These are phyloP conservation scores for Enteromius paludinosus DNA, from an alignment of 2,797 vertebrate genomes.

Conservation along the genomic window DNA sequence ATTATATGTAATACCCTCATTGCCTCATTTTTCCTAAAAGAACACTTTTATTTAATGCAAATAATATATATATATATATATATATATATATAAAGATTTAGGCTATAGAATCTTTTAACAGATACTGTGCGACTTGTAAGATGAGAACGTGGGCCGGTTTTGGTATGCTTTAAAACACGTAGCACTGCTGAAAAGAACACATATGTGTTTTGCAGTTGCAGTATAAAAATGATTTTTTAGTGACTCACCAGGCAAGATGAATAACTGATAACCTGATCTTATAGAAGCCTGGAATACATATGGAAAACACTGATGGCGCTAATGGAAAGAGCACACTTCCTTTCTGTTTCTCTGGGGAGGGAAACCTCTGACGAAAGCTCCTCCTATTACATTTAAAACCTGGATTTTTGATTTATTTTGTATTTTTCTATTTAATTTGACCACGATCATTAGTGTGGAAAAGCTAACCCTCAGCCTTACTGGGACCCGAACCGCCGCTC, in stretches of 20 bases:
- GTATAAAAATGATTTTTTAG: slow-evolving; percentile 7
- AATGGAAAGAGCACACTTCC: slow-evolving; percentile 78
- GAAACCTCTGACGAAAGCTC: slow-evolving; percentile 20
- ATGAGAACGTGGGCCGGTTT: background rate
- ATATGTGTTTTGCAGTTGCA: background rate
- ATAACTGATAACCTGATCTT: slow-evolving; percentile 40
- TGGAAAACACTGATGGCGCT: slow-evolving; percentile 66
- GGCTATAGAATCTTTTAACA: background rate
- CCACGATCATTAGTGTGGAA: background rate
- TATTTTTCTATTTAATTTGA: background rate
- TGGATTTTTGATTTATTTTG: background rate
- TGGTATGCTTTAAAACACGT: background rate
- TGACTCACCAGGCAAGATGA: background rate
- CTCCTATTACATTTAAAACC: slow-evolving; percentile 1
- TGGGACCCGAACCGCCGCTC: background rate
- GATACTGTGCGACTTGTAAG: too few relatives aligned
- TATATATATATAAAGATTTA: too few relatives aligned
- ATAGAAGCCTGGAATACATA: slow-evolving; percentile 68
- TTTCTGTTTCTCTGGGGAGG: slow-evolving; percentile 46
- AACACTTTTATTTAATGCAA: too few relatives aligned
- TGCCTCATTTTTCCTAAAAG: background rate
- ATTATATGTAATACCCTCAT: background rate
- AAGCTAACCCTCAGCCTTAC: background rate
- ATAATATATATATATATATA: too few relatives aligned
- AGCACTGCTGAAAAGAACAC: background rate